phyloP scores from a whole-genome alignment of 1,140 invertebrate species.

The Leptinotarsa undecemlineata region DNA sequence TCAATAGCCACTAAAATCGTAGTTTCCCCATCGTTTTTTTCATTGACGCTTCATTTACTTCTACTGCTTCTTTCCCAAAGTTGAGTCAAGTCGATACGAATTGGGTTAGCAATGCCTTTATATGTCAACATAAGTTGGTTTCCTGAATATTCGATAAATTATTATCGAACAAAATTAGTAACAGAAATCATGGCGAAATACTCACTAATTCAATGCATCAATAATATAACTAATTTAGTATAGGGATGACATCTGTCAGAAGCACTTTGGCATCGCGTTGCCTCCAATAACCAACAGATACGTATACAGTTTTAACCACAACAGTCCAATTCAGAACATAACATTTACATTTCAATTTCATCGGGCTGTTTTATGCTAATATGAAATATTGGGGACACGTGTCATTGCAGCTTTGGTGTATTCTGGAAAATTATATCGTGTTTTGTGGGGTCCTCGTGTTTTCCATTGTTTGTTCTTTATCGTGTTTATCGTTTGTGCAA shows the following conservation, averaged over 20 bases:
- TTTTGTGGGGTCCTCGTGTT: neutral
- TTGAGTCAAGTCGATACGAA: no score
- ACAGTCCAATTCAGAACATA: neutral
- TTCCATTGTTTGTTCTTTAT: neutral
- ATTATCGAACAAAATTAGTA: no score
- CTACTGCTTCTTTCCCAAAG: no score
- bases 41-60: no score
- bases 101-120: no score
- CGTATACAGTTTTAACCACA: neutral
- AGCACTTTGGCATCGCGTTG: neutral
- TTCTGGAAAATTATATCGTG: neutral
- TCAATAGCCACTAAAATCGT: no score
- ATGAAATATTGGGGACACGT: constrained; percentile 5
- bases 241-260: neutral
- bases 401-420: neutral
- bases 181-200: no score
- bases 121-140: no score
- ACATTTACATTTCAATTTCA: constrained; percentile 1
- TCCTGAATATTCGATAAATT: no score
- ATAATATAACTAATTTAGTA: neutral
- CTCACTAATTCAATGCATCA: neutral
- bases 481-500: constrained; percentile 1
- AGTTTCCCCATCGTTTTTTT: no score
- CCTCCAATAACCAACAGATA: neutral
- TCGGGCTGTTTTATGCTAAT: constrained; percentile 1